Conservation (phyloP, 2,113 vertebrate species). For the Caloenas nicobarica region DNA sequence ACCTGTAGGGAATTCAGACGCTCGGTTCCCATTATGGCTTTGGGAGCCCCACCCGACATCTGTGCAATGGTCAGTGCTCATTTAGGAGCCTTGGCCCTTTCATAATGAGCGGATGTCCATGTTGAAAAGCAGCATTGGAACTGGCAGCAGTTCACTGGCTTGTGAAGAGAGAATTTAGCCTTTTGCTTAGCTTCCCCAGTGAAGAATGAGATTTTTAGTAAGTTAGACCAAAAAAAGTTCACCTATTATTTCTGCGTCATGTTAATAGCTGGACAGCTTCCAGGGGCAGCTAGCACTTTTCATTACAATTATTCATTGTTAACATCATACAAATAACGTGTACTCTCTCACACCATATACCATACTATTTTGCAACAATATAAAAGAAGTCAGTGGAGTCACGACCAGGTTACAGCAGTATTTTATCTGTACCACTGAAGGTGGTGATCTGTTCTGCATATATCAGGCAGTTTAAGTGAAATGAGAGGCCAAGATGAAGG, state of each 20-base stretch:
- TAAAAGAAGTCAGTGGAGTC: background rate
- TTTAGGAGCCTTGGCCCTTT: background rate
- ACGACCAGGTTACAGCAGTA: background rate
- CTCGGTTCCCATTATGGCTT: background rate
- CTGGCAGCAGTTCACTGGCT: background rate
- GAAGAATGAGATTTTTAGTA: background rate
- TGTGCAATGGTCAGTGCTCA: background rate
- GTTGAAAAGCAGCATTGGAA: background rate
- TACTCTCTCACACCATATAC: background rate
- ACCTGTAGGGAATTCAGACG: conserved; percentile 3
- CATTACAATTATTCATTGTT: background rate
- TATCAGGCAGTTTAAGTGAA: background rate
- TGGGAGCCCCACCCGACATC: conserved; percentile 26
- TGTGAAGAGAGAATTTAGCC: background rate
- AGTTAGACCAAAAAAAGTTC: background rate
- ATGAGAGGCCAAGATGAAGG: background rate
- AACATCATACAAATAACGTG: no score
- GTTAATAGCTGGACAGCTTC: background rate
- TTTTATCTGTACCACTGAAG: background rate
- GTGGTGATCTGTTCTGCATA: background rate
- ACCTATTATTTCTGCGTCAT: background rate
- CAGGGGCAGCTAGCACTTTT: background rate
- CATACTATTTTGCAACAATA: background rate
- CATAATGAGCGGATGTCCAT: background rate
- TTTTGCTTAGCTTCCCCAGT: background rate